Percentiles rank a stretch among this genome's conserved stretches.
Conservation (phyloP, 2,797 vertebrate genomes). For the Pogonophryne albipinna region DNA sequence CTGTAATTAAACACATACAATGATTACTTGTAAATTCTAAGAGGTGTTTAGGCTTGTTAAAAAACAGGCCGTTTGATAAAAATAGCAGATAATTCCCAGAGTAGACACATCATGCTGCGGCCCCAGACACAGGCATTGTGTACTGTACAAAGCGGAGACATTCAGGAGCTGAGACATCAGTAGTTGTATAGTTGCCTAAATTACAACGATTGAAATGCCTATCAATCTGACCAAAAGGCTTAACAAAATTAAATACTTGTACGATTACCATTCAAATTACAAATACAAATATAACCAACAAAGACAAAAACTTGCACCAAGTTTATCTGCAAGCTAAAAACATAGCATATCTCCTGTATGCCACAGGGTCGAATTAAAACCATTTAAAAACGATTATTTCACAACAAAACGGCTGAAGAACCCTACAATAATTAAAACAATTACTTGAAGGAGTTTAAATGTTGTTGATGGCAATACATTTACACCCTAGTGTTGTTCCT, state of each 20-base stretch:
- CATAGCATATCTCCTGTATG: constrained; percentile 52
- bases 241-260: constrained; percentile 22
- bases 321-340: constrained; percentile 20
- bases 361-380: constrained; percentile 26
- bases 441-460: constrained; percentile 35
- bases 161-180: constrained; percentile 82
- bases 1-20: constrained; percentile 84
- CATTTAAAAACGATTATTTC: constrained; percentile 11
- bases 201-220: constrained; percentile 57
- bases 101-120: constrained; percentile 86
- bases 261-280: constrained; percentile 49
- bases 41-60: constrained; percentile 53
- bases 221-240: constrained; percentile 33
- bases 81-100: constrained; percentile 92
- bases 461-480: constrained; percentile 49
- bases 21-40: constrained; percentile 83
- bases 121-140: constrained; percentile 92
- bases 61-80: constrained; percentile 90
- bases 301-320: constrained; percentile 40
- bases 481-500: constrained; percentile 60
- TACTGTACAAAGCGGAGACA: constrained; percentile 86
- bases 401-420: constrained; percentile 15
- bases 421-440: constrained; percentile 5
- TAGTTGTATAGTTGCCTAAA: constrained; percentile 57
- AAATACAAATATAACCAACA: constrained; percentile 52